A percentile compares a stretch with the other conserved stretches of the same genome.
Conservation (phyloP, 2,113 vertebrate species). For the Platysteira castanea region DNA sequence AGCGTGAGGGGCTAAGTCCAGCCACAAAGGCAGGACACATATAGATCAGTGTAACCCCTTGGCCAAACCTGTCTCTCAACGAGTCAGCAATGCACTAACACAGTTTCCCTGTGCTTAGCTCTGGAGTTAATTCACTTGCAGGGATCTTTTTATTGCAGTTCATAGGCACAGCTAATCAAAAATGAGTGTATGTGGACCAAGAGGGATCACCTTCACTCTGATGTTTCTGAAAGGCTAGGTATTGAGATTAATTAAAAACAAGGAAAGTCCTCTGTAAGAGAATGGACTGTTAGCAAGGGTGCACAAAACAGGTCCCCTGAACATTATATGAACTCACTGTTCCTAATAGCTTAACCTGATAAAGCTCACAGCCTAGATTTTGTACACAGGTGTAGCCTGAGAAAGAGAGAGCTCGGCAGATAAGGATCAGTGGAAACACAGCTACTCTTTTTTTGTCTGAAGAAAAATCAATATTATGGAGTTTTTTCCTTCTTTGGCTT, state of each 20-base stretch:
- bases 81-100: neutral
- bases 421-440: neutral
- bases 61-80: neutral
- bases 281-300: neutral
- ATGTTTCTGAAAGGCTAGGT: neutral
- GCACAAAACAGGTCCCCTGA: neutral
- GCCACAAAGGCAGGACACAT: neutral
- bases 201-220: neutral
- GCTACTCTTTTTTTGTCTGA: neutral
- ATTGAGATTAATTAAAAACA: neutral
- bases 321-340: neutral
- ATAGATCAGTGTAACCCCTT: neutral
- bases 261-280: neutral
- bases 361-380: neutral
- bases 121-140: neutral
- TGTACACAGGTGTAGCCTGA: neutral
- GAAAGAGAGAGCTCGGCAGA: neutral
- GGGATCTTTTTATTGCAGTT: neutral
- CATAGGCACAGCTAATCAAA: neutral
- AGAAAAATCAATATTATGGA: constrained; percentile 29
- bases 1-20: neutral
- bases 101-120: neutral
- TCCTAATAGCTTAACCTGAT: neutral
- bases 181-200: neutral
- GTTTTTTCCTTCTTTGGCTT: neutral